Conservation (phyloP, 2,113 vertebrate genomes). For the Procavia capensis region DNA sequence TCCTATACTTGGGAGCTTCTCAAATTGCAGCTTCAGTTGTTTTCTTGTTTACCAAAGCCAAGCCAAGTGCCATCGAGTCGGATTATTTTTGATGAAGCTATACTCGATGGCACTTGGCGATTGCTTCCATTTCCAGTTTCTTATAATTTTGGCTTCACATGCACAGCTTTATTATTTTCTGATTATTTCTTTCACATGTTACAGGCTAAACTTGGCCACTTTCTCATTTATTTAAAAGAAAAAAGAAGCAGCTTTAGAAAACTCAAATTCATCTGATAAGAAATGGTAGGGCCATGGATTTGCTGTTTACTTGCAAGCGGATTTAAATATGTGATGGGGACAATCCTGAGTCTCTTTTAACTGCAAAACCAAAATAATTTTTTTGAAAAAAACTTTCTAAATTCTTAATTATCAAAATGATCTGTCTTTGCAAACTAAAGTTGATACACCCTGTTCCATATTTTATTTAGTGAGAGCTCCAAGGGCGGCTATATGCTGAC, state of each 20-base stretch:
- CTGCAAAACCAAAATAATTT: background rate
- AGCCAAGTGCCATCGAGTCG: too few relatives aligned
- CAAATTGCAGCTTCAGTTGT: background rate
- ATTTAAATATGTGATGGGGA: constrained; percentile 6
- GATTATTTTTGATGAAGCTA: background rate
- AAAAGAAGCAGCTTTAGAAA: background rate
- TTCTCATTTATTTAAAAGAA: background rate
- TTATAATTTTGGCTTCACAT: background rate
- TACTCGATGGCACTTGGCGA: too few relatives aligned
- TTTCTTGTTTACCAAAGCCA: background rate
- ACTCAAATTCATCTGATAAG: background rate
- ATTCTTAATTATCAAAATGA: background rate
- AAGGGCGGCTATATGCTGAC: background rate
- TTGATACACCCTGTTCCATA: background rate
- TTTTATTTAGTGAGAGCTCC: constrained; percentile 17
- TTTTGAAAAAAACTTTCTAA: background rate
- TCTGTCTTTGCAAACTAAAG: background rate
- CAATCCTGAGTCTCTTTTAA: background rate
- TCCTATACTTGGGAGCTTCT: background rate
- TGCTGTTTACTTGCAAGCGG: background rate
- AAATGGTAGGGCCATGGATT: background rate
- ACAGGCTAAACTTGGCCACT: background rate
- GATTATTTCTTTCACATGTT: background rate
- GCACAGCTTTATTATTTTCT: constrained; percentile 1
- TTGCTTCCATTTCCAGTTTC: background rate